Evolutionary conservation across 1,140 invertebrate genomes (phyloP), one percentile per base, ranked within the genome.

Genomic region (Drosophila burlai): DNA sequence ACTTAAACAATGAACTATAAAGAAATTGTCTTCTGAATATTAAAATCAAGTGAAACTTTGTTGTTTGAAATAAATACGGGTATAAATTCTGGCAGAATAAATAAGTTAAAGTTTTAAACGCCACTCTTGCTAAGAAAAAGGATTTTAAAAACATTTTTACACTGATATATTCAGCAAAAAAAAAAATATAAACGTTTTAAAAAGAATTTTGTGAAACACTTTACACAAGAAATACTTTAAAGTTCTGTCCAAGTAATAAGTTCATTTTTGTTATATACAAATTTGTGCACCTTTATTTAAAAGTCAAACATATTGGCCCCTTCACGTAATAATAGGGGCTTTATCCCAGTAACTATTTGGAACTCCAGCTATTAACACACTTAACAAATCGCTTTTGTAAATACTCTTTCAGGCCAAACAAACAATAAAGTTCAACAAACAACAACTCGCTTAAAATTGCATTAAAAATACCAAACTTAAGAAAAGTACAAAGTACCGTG

Each of bases 381-480:
- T 24, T 36, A 24, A 49, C 26, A 40, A 66, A 42, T 34, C 13
- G 26, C 16, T 26, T 26, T 26, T 13, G 6, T 3, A 8, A 42
- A 40, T 8, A 57, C 49, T 1, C 21, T 58, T 62, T n/a, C 63
- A 65, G 63, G 63, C 38, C 13, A n/a, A 34, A 34, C 63, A 34
- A 65, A 65, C 62, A 40, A 40, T 40, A 66, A 67, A 66, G 61
- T 65, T 66, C 29, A 29, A 24, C 21, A 24, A 40, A 55, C 34
- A 50, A 63, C 54, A 49, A 42, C 49, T 38, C 50, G 43, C 54
- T 68, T 57, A 49, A 57, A 66, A 60, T 71, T 61, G 40, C 49
- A 54, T 59, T 55, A 40, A 59, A 74, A 62, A 61, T 57, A 50
- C 38, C 10, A 16, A 49, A 59, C 46, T 46, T 7, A 34, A 38